These are phyloP conservation scores for Girardinichthys multiradiatus DNA, from an alignment of 2,113 vertebrate species.

Conservation along the genomic window DNA sequence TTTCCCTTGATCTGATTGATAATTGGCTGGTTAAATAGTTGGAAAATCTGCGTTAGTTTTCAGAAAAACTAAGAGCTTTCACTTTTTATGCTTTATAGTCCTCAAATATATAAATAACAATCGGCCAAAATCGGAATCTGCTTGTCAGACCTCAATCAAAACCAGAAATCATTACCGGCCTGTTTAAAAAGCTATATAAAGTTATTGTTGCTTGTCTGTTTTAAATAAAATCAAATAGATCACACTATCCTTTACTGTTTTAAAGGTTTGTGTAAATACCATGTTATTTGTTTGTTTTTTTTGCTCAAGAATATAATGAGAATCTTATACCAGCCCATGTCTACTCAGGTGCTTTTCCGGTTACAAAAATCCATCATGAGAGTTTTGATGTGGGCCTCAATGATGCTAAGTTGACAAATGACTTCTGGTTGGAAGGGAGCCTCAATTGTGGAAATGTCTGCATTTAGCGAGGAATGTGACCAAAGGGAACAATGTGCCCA, in stretches of 20 bases:
- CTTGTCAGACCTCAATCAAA: too few species aligned
- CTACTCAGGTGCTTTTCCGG: background rate
- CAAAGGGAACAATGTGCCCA: constrained; percentile 76
- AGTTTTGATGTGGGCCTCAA: constrained; percentile 44
- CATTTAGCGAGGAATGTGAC: constrained; percentile 77
- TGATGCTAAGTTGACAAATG: constrained; percentile 61
- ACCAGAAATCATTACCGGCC: too few species aligned
- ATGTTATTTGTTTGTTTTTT: background rate
- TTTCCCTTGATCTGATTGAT: too few species aligned
- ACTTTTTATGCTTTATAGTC: background rate
- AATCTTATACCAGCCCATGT: background rate
- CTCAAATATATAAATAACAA: background rate
- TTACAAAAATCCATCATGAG: constrained; percentile 27
- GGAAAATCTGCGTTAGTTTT: too few species aligned
- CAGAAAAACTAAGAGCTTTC: too few species aligned
- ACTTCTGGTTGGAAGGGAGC: constrained; percentile 54
- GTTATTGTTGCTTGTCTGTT: too few species aligned
- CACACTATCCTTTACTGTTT: too few species aligned
- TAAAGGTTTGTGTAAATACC: too few species aligned
- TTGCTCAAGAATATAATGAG: background rate
- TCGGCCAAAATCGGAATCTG: too few species aligned
- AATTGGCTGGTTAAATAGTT: too few species aligned
- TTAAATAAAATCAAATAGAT: too few species aligned
- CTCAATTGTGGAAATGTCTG: constrained; percentile 70
- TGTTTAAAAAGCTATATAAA: too few species aligned